Conservation (phyloP, 2,797 vertebrate genomes). For the Harpagifer antarcticus region DNA sequence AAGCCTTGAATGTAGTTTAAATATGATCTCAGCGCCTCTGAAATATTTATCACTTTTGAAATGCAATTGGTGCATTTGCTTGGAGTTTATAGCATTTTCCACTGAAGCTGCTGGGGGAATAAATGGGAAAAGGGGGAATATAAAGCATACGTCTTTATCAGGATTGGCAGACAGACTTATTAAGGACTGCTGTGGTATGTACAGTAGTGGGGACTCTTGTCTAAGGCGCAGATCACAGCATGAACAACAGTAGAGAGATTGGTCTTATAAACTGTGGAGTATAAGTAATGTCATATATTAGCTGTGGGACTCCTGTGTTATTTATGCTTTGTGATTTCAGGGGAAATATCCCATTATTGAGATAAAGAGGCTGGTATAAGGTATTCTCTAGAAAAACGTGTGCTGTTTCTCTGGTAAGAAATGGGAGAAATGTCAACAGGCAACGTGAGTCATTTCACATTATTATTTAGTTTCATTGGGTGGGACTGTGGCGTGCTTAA, state of each 20-base stretch:
- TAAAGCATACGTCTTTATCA: conserved; percentile 83
- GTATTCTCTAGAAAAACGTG: conserved; percentile 23
- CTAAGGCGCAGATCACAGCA: conserved; percentile 69
- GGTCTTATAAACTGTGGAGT: conserved; percentile 68
- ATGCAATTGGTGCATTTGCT: conserved; percentile 85
- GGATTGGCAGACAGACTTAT: conserved; percentile 83
- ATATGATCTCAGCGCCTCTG: conserved; percentile 82
- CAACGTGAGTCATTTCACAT: conserved; percentile 29
- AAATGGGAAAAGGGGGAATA: conserved; percentile 64
- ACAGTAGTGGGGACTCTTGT: conserved; percentile 74
- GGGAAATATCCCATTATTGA: conserved; percentile 73
- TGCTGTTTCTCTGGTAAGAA: conserved; percentile 25
- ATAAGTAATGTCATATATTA: conserved; percentile 75
- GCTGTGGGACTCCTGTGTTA: conserved; percentile 67
- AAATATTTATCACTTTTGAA: conserved; percentile 87
- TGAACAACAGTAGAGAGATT: conserved; percentile 73
- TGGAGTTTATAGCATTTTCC: conserved; percentile 77
- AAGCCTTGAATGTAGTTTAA: conserved; percentile 82
- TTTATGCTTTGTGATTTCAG: conserved; percentile 73
- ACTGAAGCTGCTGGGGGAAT: conserved; percentile 68
- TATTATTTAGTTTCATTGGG: conserved; percentile 38
- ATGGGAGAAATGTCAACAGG: conserved; percentile 31
- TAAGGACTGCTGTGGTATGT: conserved; percentile 73
- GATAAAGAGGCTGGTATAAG: conserved; percentile 76
- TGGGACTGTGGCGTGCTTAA: background rate